Percentiles rank a stretch among this genome's conserved stretches.
These are phyloP conservation scores for Parazoanthus swiftii DNA, from an alignment of 92 coral and sea anemone genomes.

Conservation along the genomic window DNA sequence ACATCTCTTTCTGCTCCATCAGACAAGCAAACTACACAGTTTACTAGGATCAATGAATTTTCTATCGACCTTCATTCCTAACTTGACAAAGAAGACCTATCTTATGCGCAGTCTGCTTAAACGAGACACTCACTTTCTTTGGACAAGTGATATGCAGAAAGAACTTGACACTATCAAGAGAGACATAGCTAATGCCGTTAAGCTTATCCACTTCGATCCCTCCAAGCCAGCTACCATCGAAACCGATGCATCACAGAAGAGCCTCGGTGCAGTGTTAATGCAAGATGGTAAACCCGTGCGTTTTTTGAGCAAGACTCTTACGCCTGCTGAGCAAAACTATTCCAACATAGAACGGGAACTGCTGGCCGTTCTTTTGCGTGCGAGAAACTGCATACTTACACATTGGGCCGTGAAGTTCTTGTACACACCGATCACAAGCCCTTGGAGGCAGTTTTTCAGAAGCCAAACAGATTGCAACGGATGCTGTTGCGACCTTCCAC, in stretches of 20 bases:
- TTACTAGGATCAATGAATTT: slow-evolving; percentile 64
- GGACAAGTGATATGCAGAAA: slow-evolving; percentile 71
- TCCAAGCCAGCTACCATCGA: neutral
- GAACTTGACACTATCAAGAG: slow-evolving; percentile 65
- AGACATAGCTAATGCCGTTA: slow-evolving; percentile 53
- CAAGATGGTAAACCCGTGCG: slow-evolving; percentile 61
- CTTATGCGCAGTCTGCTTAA: slow-evolving; percentile 66
- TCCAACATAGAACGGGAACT: slow-evolving; percentile 72
- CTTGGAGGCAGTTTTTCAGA: slow-evolving; percentile 58
- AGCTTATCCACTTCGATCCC: slow-evolving; percentile 62
- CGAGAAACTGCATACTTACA: slow-evolving; percentile 66
- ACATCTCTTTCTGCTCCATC: slow-evolving; percentile 51
- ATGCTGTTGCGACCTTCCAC: slow-evolving; percentile 59
- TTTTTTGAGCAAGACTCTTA: slow-evolving; percentile 65
- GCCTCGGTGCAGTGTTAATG: slow-evolving; percentile 63
- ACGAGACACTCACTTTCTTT: slow-evolving; percentile 58
- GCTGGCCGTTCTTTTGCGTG: slow-evolving; percentile 61
- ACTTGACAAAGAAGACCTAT: slow-evolving; percentile 60
- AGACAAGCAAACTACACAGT: slow-evolving; percentile 60
- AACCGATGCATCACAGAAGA: slow-evolving; percentile 59
- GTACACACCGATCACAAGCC: slow-evolving; percentile 75
- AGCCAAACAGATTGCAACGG: slow-evolving; percentile 59
- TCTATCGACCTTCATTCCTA: slow-evolving; percentile 58
- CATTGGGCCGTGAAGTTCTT: slow-evolving; percentile 51
- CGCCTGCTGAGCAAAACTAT: slow-evolving; percentile 63